Evolutionary conservation across 2,113 vertebrate genomes (phyloP), one percentile per base, ranked within the genome.

Genomic region (Gila orcuttii): DNA sequence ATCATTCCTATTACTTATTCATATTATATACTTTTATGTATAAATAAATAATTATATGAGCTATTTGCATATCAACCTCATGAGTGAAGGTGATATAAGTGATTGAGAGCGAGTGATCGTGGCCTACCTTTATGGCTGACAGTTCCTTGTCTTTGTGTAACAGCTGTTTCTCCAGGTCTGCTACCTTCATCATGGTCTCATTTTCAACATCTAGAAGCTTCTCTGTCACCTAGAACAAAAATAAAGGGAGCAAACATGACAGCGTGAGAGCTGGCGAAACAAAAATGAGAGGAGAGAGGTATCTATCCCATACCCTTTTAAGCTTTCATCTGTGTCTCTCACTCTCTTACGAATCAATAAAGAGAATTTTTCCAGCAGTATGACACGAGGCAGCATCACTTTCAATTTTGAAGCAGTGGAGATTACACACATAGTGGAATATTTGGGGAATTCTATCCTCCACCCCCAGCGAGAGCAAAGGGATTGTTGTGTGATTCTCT

Each of bases 191-290:
- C 94, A 99, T 97, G 76, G 97, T 98, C 91, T 98, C 98, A 84
- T 99, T 98, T 93, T 99, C 98, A 87, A 98, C 93, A 88, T 99
- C 98, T 92, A 98, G 93, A 86, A 99, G 96, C 94, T 98, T 98
- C 93, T 99, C 98, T 0, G 96, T 97, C 86, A 98, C 95, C 98
- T 96, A 87, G 12, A 82, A 62, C 31, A 78, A 52, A 31, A 55
- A 60, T n/a, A 87, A 50, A 86, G 74, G 78, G 75, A 64, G 60
- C 84, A 64, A 23, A 6, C 71, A 76, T 39, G 47, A 33, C 39
- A 31, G 50, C 42, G 47, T 3, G 28, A 76, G 68, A 62, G 45
- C 36, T 28, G n/a, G 71, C 83, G 71, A 73, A 57, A 71, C 4
- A 66, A 42, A 71, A 42, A 42, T 71, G 10, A 42, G 69, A 42